A percentile compares a stretch with the other conserved stretches of the same genome.
Evolutionary conservation across 2,888 invertebrate species (phyloP).

Genomic region (Cephus pulcher): DNA sequence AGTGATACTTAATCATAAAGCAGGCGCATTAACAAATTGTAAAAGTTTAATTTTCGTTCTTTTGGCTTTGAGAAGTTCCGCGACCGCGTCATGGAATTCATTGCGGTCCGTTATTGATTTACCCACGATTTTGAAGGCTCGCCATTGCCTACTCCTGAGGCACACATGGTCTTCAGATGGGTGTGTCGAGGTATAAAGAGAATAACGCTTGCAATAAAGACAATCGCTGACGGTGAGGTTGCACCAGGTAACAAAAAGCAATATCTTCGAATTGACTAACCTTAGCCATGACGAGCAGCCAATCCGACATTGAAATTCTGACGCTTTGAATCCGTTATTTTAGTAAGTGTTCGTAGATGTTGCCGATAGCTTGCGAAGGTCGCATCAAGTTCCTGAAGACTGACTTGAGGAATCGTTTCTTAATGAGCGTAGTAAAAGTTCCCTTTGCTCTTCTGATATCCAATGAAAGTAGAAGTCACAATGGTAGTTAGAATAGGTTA

Average conservation of each 20-base stretch:
- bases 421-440: not conserved
- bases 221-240: not conserved
- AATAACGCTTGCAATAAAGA: not conserved
- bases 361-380: not conserved
- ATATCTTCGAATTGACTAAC: not conserved
- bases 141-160: constrained; percentile 32
- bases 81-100: constrained; percentile 47
- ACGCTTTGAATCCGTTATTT: not conserved
- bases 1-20: not conserved
- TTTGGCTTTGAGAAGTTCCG: constrained; percentile 9
- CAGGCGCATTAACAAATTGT: not conserved
- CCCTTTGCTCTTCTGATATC: not conserved
- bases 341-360: not conserved
- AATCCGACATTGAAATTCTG: not conserved
- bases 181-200: constrained; percentile 16
- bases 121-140: constrained; percentile 35
- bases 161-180: constrained; percentile 23
- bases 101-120: constrained; percentile 27
- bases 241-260: not conserved
- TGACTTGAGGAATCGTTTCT: not conserved
- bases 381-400: not conserved
- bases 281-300: not conserved
- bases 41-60: not conserved
- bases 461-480: not conserved
- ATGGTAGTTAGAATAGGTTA: not conserved